Percentiles rank a stretch among this genome's conserved stretches.
phyloP scores from a whole-genome alignment of 2,888 invertebrate genomes.

The Chaetogeoica ovagalla region DNA sequence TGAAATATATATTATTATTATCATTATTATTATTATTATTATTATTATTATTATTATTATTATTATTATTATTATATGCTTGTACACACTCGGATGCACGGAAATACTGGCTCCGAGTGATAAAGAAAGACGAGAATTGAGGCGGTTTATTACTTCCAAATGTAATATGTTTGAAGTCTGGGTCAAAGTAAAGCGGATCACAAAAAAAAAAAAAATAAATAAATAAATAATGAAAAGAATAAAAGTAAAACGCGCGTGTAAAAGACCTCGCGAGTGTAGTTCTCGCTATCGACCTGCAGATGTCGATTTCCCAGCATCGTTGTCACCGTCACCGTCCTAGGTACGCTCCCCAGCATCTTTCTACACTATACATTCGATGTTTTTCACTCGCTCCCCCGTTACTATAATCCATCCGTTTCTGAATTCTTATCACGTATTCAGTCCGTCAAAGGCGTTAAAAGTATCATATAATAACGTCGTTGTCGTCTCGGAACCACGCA shows the following conservation, averaged over 20 bases:
- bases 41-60: no score
- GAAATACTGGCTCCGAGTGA: no score
- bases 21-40: no score
- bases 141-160: no score
- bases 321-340: neutral
- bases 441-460: conserved; percentile 48
- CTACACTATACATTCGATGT: neutral
- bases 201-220: neutral
- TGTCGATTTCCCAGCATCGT: conserved; percentile 45
- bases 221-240: neutral
- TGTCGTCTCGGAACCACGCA: neutral
- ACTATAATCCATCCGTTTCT: neutral
- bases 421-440: conserved; percentile 44
- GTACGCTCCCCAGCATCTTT: neutral
- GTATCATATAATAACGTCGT: conserved; percentile 33
- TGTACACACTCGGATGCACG: no score
- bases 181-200: no score
- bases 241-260: neutral
- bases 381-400: neutral
- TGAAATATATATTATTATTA: no score
- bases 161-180: no score
- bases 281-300: conserved; percentile 28
- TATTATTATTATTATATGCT: no score
- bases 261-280: conserved; percentile 20
- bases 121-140: no score